phyloP scores from a whole-genome alignment of 2,888 invertebrate genomes.

The Lepetodrilus schrolli region DNA sequence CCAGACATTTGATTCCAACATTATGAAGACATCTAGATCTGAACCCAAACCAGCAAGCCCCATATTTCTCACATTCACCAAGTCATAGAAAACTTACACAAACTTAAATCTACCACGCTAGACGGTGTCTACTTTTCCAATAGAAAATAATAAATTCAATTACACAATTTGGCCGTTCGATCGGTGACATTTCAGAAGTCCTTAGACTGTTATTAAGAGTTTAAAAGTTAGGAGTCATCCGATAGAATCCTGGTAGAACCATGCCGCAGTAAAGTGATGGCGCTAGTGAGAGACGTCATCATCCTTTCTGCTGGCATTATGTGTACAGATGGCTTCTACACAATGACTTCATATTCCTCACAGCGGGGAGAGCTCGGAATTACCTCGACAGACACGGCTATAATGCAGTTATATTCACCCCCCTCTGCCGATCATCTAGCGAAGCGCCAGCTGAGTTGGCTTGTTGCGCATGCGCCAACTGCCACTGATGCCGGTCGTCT shows the following conservation, averaged over 20 bases:
- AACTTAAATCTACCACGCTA: no score
- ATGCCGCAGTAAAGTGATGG: no score
- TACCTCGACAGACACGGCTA: conserved; percentile 29
- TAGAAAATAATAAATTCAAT: neutral
- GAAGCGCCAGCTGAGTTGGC: conserved; percentile 24
- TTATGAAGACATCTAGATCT: no score
- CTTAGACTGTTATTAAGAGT: neutral
- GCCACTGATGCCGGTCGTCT: conserved; percentile 3
- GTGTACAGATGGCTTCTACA: conserved; percentile 32
- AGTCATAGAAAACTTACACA: no score
- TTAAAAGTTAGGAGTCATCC: neutral
- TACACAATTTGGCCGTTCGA: neutral
- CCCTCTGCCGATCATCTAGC: conserved; percentile 11
- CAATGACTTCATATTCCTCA: conserved; percentile 31
- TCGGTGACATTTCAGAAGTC: neutral
- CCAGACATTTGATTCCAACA: no score
- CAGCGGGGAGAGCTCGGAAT: conserved; percentile 29
- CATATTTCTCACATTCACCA: no score
- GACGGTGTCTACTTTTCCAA: neutral
- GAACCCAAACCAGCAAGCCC: no score
- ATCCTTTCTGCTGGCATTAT: conserved; percentile 14
- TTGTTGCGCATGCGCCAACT: conserved; percentile 28
- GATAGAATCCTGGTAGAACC: neutral
- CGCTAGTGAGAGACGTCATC: neutral
- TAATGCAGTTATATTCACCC: conserved; percentile 33